These are phyloP conservation scores for Elysia chlorotica DNA, from an alignment of 1,140 invertebrate genomes.

Conservation along the genomic window DNA sequence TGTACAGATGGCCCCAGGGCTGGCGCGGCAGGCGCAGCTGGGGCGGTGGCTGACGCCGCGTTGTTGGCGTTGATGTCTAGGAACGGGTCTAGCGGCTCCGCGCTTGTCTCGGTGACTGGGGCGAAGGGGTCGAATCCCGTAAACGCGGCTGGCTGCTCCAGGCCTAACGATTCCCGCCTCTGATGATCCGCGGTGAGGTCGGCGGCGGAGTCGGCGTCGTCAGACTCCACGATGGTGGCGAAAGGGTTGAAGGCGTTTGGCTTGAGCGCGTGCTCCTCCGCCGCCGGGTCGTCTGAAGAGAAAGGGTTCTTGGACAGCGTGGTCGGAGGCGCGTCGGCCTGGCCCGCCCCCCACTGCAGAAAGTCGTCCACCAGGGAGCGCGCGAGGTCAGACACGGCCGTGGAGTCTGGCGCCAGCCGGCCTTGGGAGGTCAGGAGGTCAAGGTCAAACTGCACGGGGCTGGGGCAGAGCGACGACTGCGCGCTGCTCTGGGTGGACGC, in stretches of 20 bases:
- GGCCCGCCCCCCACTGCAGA: constrained; percentile 35
- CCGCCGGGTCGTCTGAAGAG: constrained; percentile 23
- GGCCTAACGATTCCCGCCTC: background rate
- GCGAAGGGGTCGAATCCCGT: constrained; percentile 8
- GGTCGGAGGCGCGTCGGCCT: constrained; percentile 11
- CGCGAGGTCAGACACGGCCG: constrained; percentile 39
- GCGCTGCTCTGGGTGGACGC: constrained; percentile 33
- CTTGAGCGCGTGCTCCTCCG: constrained; percentile 15
- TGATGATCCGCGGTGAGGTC: constrained; percentile 1
- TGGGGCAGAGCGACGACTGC: constrained; percentile 42
- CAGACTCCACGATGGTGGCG: constrained; percentile 33
- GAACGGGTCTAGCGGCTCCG: background rate
- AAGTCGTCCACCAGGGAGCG: constrained; percentile 50
- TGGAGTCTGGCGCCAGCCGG: constrained; percentile 29
- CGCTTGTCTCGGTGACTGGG: background rate
- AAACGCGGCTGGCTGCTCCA: background rate
- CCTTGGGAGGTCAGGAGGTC: constrained; percentile 28
- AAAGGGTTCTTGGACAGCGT: constrained; percentile 31
- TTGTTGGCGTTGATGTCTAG: constrained; percentile 24
- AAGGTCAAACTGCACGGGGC: constrained; percentile 40
- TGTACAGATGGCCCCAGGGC: too few species aligned
- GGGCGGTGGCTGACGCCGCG: background rate
- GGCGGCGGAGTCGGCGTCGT: constrained; percentile 17
- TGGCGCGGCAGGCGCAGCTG: constrained; percentile 1
- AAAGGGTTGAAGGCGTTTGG: constrained; percentile 37